These are phyloP conservation scores for Hippocampus guttulatus DNA, from an alignment of 2,113 vertebrate genomes.

Conservation along the genomic window DNA sequence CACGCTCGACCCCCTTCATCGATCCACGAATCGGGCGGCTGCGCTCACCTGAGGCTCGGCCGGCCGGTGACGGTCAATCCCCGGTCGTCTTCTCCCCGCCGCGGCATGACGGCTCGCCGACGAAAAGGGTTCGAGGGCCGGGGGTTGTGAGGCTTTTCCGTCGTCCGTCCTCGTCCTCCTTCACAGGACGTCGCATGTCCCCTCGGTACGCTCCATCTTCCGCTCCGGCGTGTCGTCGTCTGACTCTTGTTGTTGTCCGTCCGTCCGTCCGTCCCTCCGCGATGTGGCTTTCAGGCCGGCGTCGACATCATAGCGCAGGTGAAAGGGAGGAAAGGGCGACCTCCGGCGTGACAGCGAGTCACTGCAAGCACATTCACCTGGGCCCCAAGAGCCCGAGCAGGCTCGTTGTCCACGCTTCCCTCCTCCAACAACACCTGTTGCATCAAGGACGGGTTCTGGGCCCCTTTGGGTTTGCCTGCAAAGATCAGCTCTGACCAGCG, in stretches of 20 bases:
- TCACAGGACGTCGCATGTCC: neutral
- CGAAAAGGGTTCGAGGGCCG: neutral
- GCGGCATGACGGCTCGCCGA: neutral
- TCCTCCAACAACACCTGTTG: no score
- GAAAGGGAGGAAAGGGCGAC: slow-evolving; percentile 15
- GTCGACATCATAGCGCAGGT: slow-evolving; percentile 16
- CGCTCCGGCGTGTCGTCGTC: slow-evolving; percentile 4
- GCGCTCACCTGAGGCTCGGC: neutral
- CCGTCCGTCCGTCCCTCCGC: slow-evolving; percentile 2
- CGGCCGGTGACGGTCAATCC: neutral
- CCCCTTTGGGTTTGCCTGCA: no score
- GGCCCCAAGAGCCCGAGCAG: neutral
- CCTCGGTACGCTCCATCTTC: neutral
- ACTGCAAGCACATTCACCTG: neutral
- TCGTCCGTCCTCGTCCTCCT: neutral
- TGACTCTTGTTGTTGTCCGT: slow-evolving; percentile 10
- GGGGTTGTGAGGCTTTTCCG: neutral
- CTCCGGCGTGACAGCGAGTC: slow-evolving; percentile 8
- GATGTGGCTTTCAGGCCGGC: neutral
- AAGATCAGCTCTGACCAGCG: no score
- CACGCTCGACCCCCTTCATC: neutral
- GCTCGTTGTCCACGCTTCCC: no score
- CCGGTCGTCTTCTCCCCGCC: neutral
- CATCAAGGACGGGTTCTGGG: no score
- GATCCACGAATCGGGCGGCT: neutral